A percentile compares a stretch with the other conserved stretches of the same genome.
Conservation (phyloP, 2,888 invertebrate genomes). For the Epiblema foenella region DNA sequence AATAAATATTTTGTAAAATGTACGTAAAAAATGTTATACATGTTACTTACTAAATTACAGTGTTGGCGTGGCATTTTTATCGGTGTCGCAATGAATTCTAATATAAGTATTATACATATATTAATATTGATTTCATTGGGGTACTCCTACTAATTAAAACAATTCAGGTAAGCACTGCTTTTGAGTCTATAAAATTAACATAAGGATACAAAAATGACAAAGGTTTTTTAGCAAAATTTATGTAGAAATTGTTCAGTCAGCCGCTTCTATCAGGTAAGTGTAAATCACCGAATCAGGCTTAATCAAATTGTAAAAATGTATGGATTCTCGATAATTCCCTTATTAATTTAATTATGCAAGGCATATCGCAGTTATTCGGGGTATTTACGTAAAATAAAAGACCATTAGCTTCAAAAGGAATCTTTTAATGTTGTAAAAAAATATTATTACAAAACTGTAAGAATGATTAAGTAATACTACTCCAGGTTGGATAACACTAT, state of each 20-base stretch:
- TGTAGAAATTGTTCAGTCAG: not conserved
- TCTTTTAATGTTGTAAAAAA: constrained; percentile 4
- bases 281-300: constrained; percentile 7
- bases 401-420: not conserved
- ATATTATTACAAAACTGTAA: too few relatives aligned
- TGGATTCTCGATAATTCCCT: not conserved
- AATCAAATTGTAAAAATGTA: constrained; percentile 14
- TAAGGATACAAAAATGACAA: not conserved
- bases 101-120: too few relatives aligned
- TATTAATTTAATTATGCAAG: constrained; percentile 6
- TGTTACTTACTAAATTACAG: too few relatives aligned
- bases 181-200: not conserved
- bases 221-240: not conserved
- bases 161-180: too few relatives aligned
- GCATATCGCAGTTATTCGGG: not conserved
- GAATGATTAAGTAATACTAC: too few relatives aligned
- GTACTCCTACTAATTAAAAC: too few relatives aligned
- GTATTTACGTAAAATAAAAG: not conserved
- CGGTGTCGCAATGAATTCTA: too few relatives aligned
- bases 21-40: too few relatives aligned
- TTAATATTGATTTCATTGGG: too few relatives aligned
- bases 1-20: too few relatives aligned
- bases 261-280: not conserved
- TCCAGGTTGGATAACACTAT: not conserved
- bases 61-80: too few relatives aligned